A percentile compares a stretch with the other conserved stretches of the same genome.
These are phyloP conservation scores for Brachionus manjavacas DNA, from an alignment of 1,140 invertebrate species.

Conservation along the genomic window DNA sequence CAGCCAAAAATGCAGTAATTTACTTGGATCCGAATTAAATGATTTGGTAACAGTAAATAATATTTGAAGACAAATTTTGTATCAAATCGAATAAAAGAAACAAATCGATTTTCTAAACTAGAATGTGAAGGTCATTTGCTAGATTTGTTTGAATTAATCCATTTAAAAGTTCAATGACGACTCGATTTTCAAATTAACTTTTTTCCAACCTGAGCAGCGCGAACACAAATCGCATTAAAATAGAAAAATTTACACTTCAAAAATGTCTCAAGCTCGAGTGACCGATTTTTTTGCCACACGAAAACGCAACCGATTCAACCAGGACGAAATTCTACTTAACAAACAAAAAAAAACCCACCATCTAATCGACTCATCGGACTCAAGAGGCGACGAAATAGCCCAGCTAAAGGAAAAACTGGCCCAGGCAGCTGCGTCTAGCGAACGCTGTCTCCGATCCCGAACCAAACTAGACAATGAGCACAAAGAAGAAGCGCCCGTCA, in stretches of 20 bases:
- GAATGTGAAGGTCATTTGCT: not conserved
- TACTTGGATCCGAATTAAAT: no score
- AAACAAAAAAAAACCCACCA: constrained; percentile 35
- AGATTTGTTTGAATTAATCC: not conserved
- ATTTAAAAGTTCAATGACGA: constrained; percentile 8
- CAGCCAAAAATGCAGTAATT: no score
- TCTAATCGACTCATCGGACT: not conserved
- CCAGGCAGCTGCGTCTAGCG: not conserved
- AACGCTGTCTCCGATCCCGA: constrained; percentile 4
- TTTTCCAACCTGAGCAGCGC: not conserved
- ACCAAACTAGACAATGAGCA: not conserved
- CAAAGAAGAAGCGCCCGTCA: not conserved
- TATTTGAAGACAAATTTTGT: not conserved
- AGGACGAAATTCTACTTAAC: constrained; percentile 4
- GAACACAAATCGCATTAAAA: not conserved
- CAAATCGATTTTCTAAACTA: not conserved
- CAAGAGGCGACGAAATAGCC: not conserved
- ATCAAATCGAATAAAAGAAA: not conserved
- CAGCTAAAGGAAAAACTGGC: constrained; percentile 19
- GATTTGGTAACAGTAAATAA: not conserved
- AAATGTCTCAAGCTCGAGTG: constrained; percentile 39
- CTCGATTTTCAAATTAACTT: not conserved
- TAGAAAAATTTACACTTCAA: not conserved
- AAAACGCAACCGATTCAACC: constrained; percentile 31
- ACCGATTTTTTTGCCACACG: constrained; percentile 37